phyloP scores from a whole-genome alignment of 92 coral and sea anemone species.

The Heteractis magnifica region DNA sequence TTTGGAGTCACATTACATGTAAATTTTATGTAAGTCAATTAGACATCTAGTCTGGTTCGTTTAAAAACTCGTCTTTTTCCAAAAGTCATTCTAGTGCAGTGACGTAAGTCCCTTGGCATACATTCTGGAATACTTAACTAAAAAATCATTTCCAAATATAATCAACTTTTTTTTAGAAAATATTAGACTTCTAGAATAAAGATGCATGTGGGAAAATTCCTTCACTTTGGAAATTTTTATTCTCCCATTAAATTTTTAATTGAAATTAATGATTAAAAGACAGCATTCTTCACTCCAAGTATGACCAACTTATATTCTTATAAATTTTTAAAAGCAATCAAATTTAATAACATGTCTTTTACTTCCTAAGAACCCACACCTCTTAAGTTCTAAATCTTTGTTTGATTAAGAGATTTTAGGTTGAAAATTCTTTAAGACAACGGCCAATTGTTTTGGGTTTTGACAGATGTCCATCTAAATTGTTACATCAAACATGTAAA shows the following conservation, averaged over 20 bases:
- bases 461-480: constrained; percentile 1
- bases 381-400: not conserved
- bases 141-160: not conserved
- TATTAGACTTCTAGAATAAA: not conserved
- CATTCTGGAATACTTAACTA: not conserved
- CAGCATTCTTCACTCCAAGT: no score
- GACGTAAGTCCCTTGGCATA: not conserved
- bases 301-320: not conserved
- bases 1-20: not conserved
- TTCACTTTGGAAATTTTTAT: not conserved
- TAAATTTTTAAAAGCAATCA: not conserved
- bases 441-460: not conserved
- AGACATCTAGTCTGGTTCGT: not conserved
- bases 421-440: not conserved
- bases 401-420: not conserved
- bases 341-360: not conserved
- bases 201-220: not conserved
- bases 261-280: no score
- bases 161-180: not conserved
- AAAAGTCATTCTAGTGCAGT: not conserved
- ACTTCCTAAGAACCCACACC: not conserved
- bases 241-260: not conserved
- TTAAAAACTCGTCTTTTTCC: not conserved
- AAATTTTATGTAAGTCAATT: not conserved
- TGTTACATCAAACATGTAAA: not conserved